Conservation (phyloP, 2,113 vertebrate species). For the Neolamprologus falcicula region DNA sequence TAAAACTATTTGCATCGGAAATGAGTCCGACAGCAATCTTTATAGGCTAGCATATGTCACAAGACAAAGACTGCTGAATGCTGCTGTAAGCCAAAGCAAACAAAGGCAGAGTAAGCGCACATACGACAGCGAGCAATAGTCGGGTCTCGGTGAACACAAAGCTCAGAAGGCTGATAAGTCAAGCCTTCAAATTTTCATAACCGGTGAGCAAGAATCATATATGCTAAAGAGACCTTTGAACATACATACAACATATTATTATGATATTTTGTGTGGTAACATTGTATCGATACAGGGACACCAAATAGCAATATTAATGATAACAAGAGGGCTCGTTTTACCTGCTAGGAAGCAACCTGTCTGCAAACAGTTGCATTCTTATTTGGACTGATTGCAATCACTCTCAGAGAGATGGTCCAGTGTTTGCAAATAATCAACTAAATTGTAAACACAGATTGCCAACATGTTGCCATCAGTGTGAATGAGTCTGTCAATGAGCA, state of each 20-base stretch:
- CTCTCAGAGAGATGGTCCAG: not conserved
- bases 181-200: not conserved
- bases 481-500: not conserved
- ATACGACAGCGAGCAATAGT: not conserved
- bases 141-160: not conserved
- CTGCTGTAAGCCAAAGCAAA: not conserved
- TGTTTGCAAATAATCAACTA: not conserved
- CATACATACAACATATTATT: not conserved
- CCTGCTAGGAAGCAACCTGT: not conserved
- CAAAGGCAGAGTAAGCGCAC: not conserved
- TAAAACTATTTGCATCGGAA: not conserved
- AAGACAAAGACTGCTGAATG: not conserved
- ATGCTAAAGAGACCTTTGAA: not conserved
- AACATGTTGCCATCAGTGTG: not conserved
- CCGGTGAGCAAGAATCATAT: not conserved
- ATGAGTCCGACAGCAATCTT: not conserved
- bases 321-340: not conserved
- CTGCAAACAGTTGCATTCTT: not conserved
- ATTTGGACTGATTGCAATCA: not conserved
- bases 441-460: not conserved
- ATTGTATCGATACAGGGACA: not conserved
- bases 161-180: no score
- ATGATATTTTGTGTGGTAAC: not conserved
- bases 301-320: not conserved
- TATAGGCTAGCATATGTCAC: not conserved